Base-by-base conservation (phyloP, 2,888 invertebrate species). In the Pogonocherus hispidulus region DNA sequence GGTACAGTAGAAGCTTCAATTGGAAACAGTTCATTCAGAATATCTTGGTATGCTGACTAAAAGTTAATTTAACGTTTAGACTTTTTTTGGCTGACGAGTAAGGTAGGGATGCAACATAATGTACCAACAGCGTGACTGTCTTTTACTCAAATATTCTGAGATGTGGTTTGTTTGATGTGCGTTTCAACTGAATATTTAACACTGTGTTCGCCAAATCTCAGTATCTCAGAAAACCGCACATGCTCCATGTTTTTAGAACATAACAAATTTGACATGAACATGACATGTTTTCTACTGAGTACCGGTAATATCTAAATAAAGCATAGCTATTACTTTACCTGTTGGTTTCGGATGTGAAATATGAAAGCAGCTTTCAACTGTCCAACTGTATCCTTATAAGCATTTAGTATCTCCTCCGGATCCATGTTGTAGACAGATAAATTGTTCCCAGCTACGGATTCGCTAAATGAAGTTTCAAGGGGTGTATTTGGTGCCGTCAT, bases 351-450 rank as follows among this genome's bases (percentile, higher is more conserved):
- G 73, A 93, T 86, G 82, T 91, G 91, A 84, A 91, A 91, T 66
- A 95, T 88, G 86, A 95, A 94, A 0, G 94, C 94, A 0, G 93
- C 91, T 85, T 94, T 94, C 54, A 95, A 85, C 47, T 79, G 80
- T 9, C 86, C 86, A 0, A 87, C 81, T 57, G 85, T 85, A 72
- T 89, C 91, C 80, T 87, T 91, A 84, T 90, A 89, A 78, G 83
- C 90, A 32, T 86, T 85, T 67, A 87, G 87, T 59, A 91, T 85
- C 71, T 91, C 90, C 67, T 88, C 89, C 0, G 93, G 91, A 81
- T 93, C 92, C 47, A 92, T 87, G 75, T 91, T 91, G 79, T 90
- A 92, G 56, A 93, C 85, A 0, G 91, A 88, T 8, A 92, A 84
- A 78, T 90, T 91, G 14, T 89, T 89, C 52, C 87, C 87, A 80